Evolutionary conservation across 2,888 invertebrate genomes (phyloP).

Genomic region (Campoplex capitator): DNA sequence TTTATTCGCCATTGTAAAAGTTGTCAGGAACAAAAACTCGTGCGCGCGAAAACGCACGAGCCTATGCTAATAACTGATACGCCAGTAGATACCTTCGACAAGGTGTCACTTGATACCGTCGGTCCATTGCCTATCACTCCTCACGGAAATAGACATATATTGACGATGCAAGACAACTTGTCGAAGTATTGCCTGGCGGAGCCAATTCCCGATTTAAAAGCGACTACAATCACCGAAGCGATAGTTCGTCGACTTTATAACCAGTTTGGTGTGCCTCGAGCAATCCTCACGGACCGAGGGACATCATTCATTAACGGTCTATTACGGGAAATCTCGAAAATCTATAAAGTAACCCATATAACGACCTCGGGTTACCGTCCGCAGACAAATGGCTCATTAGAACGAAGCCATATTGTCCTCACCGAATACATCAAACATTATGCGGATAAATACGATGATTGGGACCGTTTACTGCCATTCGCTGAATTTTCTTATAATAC

Average conservation of each 20-base stretch:
- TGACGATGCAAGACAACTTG: constrained; percentile 20
- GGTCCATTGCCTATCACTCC: neutral
- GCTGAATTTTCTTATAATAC: constrained; percentile 61
- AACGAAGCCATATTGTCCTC: constrained; percentile 52
- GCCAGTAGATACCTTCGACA: too few species aligned
- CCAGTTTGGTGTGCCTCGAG: constrained; percentile 21
- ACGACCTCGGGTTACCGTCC: constrained; percentile 54
- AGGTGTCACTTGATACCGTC: too few species aligned
- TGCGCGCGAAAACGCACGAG: neutral
- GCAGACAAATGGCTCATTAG: constrained; percentile 48
- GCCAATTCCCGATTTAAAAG: neutral
- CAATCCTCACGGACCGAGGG: constrained; percentile 47
- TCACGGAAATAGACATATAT: constrained; percentile 42
- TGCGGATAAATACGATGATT: constrained; percentile 54
- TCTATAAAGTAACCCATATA: constrained; percentile 49
- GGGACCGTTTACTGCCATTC: constrained; percentile 56
- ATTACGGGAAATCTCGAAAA: constrained; percentile 27
- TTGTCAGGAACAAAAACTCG: too few species aligned
- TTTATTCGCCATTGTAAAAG: constrained; percentile 59
- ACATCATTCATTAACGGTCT: constrained; percentile 38
- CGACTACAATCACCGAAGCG: too few species aligned
- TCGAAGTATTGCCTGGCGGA: too few species aligned
- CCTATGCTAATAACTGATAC: too few species aligned
- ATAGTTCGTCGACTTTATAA: too few species aligned
- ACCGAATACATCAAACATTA: constrained; percentile 58